These are phyloP conservation scores for Augochlorella aurata DNA, from an alignment of 2,888 invertebrate genomes.

Conservation along the genomic window DNA sequence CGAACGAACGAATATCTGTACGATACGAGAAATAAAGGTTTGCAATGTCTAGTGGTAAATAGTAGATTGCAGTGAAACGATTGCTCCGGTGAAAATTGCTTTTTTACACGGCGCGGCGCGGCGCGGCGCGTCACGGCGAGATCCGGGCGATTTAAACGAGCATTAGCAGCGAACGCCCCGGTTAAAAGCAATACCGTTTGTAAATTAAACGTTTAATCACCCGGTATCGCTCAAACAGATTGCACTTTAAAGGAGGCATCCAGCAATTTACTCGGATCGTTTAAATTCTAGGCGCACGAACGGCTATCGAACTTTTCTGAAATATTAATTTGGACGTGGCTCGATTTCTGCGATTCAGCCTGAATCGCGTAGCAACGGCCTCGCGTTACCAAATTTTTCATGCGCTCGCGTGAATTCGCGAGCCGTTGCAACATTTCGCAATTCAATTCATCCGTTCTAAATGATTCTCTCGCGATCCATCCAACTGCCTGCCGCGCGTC, in stretches of 20 bases:
- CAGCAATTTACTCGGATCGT: constrained; percentile 21
- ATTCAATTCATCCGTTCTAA: neutral
- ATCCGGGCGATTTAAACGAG: neutral
- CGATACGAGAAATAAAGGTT: neutral
- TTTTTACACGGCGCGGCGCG: too few species aligned
- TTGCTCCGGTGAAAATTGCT: neutral
- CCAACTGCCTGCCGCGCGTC: too few species aligned
- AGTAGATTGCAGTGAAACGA: neutral
- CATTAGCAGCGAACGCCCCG: neutral
- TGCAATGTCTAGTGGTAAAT: neutral
- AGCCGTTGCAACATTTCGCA: neutral
- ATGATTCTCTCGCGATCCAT: neutral
- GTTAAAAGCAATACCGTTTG: constrained; percentile 1
- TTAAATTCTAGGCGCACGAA: neutral
- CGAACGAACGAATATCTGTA: too few species aligned
- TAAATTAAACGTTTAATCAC: constrained; percentile 42
- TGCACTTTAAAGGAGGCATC: neutral
- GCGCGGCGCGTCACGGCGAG: neutral
- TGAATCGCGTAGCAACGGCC: neutral
- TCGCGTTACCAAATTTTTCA: neutral
- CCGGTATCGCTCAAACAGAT: constrained; percentile 18
- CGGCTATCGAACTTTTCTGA: constrained; percentile 14
- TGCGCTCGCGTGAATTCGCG: neutral
- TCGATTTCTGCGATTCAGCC: neutral
- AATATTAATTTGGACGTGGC: constrained; percentile 19